Base-by-base conservation (phyloP, 2,888 invertebrate genomes). In the Cataglyphis albicans region DNA sequence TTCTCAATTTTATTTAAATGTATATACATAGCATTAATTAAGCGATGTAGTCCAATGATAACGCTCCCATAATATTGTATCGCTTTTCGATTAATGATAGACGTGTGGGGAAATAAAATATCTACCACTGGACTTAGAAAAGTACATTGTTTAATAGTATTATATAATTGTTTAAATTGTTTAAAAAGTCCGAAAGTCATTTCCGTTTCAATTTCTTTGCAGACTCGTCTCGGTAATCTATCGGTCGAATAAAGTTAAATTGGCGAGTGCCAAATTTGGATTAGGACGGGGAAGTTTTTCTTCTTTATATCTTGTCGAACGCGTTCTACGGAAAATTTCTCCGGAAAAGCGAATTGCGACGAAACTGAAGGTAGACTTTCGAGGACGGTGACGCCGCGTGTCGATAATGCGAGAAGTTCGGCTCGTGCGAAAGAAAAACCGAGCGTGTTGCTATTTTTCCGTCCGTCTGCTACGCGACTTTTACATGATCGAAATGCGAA, bases 361-460 rank as follows among this genome's bases (percentile, higher is more conserved):
- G 38, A 18, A n/a, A 52, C 52, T 32, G 63, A 48, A 59, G 38
- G 38, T 73, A 63, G 15, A 44, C 25, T 52, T 57, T 44, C 48
- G 35, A 44, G 41, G 1, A 44, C 1, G 4, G 44, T 7, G 70
- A 68, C 48, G 7, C 70, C 65, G 57, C 41, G 63, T 65, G 70
- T 76, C 65, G 72, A 80, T 84, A 84, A 86, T 82, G 72, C 80
- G 74, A 72, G 68, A 83, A 86, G 81, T 83, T 83, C 35, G 21
- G 4, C 41, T n/a, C 21, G 55, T 59, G 18, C 29, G 21, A 67
- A 55, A 18, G 35, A 38, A 76, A 76, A 35, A 44, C 9, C 61
- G 52, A 38, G 38, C 32, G 5, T 64, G 5, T 29, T 35, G 52
- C 64, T 32, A n/a, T 64, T 44, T n/a, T 82, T 72, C 5, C 41